Base-by-base conservation (phyloP, 2,888 invertebrate species). In the Rhorus exstirpatorius region DNA sequence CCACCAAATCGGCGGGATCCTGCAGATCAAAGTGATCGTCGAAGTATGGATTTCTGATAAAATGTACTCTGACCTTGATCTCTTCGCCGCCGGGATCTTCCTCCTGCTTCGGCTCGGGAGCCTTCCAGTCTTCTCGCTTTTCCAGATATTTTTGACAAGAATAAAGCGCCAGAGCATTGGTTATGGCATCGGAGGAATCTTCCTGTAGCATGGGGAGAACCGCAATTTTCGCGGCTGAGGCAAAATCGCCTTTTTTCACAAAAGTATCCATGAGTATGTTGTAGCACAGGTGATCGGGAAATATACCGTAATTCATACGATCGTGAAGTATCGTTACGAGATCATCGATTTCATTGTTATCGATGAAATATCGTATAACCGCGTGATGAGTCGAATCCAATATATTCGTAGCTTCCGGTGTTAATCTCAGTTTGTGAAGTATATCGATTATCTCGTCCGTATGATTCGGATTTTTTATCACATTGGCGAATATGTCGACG, bases 21-120 rank as follows among this genome's bases (percentile, higher is more conserved):
- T 93, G 94, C 19, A 98, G 94, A 93, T 98, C 98, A 93, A 98
- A 98, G 92, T 99, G 98, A 89, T 97, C 97, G 93, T 99, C 98
- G 93, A 96, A 96, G 91, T 94, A 97, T 0, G 96, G 96, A 91
- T 98, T 98, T 88, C 97, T 94, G 46, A 99, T 89, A 91, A 94
- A 98, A 78, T 94, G 94, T 0, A 99, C 96, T 86, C 98, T 94
- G 7, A 98, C 94, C 93, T 96, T 96, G 24, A 95, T 93, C 93
- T 95, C 95, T 88, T 95, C 95, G n/a, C 93, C 93, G 83, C 94
- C 94, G 8, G 89, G 88, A 67, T 92, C 90, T 21, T 86, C 86
- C 17, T 76, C 78, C 31, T 78, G 84, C 72, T 92, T 91, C 3
- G 93, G 92, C 86, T 93, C 93, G 77, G 93, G 93, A 68, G 89